A percentile compares a stretch with the other conserved stretches of the same genome.
Conservation (phyloP, 2,797 vertebrate genomes). For the Rhodeus uyekii region DNA sequence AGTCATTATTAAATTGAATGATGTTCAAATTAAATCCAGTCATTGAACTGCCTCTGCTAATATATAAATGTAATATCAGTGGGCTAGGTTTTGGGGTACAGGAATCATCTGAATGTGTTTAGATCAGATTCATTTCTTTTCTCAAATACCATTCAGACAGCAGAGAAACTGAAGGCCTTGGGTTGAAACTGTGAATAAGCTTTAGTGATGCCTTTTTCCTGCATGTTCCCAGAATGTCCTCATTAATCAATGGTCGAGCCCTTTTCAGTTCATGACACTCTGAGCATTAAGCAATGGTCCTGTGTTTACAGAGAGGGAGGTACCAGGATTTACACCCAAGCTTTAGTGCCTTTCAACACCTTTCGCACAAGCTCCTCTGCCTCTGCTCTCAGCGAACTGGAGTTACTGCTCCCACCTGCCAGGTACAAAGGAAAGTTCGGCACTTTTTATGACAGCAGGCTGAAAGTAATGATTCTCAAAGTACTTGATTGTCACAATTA, state of each 20-base stretch:
- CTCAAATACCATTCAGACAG: neutral
- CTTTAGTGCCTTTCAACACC: constrained; percentile 74
- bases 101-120: neutral
- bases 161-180: constrained; percentile 35
- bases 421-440: constrained; percentile 49
- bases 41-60: neutral
- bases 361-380: constrained; percentile 60
- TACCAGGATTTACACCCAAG: constrained; percentile 65
- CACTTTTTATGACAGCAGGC: constrained; percentile 59
- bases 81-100: neutral
- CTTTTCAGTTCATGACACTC: constrained; percentile 65
- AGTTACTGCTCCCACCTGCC: constrained; percentile 66
- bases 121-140: neutral
- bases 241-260: constrained; percentile 61
- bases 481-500: neutral
- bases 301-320: constrained; percentile 73
- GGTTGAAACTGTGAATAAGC: constrained; percentile 54
- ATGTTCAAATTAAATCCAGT: too few species aligned
- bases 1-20: neutral
- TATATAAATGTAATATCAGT: neutral
- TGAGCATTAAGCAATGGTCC: constrained; percentile 63
- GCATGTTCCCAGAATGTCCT: constrained; percentile 56
- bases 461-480: constrained; percentile 58
- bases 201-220: constrained; percentile 52
- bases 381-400: constrained; percentile 62